phyloP scores from a whole-genome alignment of 2,113 vertebrate genomes.

The Psittacula cyanocephala region DNA sequence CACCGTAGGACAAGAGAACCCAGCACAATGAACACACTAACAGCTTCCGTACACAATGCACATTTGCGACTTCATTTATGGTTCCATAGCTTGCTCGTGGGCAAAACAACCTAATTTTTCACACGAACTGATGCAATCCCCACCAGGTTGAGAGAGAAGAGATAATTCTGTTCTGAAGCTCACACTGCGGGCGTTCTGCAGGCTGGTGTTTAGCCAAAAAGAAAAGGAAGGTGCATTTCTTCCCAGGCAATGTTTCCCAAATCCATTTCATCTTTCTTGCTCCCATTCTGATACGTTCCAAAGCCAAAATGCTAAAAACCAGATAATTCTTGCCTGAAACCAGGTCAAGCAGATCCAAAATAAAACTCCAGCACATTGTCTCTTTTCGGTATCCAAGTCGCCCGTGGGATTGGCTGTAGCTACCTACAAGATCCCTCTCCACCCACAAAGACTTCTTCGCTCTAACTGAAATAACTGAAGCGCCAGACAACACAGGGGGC shows the following conservation, averaged over 20 bases:
- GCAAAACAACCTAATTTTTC: background rate
- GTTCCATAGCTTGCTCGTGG: background rate
- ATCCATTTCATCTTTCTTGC: background rate
- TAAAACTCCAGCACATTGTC: background rate
- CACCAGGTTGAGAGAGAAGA: background rate
- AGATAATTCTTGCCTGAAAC: slow-evolving; percentile 4
- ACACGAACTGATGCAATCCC: background rate
- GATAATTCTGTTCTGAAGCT: background rate
- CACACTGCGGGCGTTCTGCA: background rate
- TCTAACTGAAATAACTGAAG: slow-evolving; percentile 17
- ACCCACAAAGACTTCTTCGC: slow-evolving; percentile 31
- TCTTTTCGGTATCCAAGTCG: background rate
- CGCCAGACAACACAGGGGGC: slow-evolving; percentile 22
- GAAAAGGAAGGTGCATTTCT: background rate
- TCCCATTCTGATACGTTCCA: background rate
- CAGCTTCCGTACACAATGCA: background rate
- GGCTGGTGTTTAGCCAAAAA: background rate
- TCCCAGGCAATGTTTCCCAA: background rate
- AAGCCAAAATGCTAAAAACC: slow-evolving; percentile 1
- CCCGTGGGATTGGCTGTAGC: background rate
- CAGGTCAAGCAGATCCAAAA: slow-evolving; percentile 27
- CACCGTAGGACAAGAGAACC: background rate
- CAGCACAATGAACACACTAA: background rate
- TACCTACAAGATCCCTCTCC: background rate
- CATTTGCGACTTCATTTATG: background rate